Percentiles rank a stretch among this genome's conserved stretches.
These are phyloP conservation scores for Apoda limacodes DNA, from an alignment of 2,888 invertebrate genomes.

Conservation along the genomic window DNA sequence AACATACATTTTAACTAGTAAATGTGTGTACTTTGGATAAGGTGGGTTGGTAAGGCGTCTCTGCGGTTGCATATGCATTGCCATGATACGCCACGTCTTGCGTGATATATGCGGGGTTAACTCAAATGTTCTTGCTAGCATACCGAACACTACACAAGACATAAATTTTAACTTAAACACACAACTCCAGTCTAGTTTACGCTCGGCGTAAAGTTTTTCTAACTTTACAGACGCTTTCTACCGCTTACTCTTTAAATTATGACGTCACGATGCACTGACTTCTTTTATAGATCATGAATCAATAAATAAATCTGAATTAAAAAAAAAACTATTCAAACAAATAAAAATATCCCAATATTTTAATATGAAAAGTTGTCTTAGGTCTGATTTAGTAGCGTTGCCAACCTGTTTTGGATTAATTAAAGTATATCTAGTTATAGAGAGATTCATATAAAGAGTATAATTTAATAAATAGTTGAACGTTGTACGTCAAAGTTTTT, in stretches of 20 bases:
- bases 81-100: constrained; percentile 51
- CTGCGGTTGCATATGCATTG: constrained; percentile 39
- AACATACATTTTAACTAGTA: no score
- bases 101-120: constrained; percentile 53
- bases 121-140: constrained; percentile 50
- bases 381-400: no score
- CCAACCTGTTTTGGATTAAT: no score
- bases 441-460: no score
- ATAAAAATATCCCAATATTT: no score
- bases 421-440: no score
- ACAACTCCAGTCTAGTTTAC: constrained; percentile 49
- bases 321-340: no score
- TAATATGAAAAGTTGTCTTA: no score
- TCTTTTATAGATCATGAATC: no score
- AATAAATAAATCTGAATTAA: no score
- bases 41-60: constrained; percentile 17
- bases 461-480: no score
- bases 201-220: constrained; percentile 47
- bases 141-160: constrained; percentile 42
- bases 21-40: constrained; percentile 16
- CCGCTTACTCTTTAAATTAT: constrained; percentile 51
- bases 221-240: constrained; percentile 40
- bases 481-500: no score
- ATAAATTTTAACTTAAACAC: constrained; percentile 59
- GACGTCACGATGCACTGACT: constrained; percentile 37